Percentiles rank a stretch among this genome's conserved stretches.
These are phyloP conservation scores for Zootermopsis nevadensis DNA, from an alignment of 2,888 invertebrate genomes.

Conservation along the genomic window DNA sequence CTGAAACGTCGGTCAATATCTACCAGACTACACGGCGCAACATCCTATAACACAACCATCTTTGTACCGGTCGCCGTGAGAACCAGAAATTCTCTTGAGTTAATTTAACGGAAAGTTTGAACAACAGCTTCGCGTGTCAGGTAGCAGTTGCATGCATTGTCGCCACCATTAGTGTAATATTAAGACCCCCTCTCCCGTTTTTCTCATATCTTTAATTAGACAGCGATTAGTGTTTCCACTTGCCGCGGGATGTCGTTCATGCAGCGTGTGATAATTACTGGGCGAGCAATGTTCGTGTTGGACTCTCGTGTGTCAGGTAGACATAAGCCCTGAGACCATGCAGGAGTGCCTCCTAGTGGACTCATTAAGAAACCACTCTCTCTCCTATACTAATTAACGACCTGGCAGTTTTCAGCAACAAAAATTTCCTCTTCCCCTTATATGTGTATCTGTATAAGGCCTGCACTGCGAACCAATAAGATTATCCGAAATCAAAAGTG, in stretches of 20 bases:
- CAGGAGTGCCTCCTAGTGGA: constrained; percentile 7
- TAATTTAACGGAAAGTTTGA: background rate
- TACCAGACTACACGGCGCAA: too few species aligned
- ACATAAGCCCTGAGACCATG: background rate
- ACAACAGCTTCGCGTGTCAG: constrained; percentile 30
- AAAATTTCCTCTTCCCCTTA: background rate
- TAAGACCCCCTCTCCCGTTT: background rate
- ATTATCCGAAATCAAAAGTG: background rate
- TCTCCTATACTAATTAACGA: constrained; percentile 37
- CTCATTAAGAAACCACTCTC: constrained; percentile 33
- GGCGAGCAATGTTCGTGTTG: constrained; percentile 25
- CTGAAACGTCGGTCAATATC: background rate
- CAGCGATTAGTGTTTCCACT: constrained; percentile 39
- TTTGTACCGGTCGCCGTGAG: too few species aligned
- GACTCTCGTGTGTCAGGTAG: background rate
- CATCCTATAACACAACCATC: too few species aligned
- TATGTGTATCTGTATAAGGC: background rate
- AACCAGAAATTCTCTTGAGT: too few species aligned
- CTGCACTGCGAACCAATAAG: background rate
- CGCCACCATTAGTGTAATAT: constrained; percentile 36
- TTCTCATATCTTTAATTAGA: constrained; percentile 42
- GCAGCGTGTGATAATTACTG: constrained; percentile 30
- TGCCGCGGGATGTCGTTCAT: constrained; percentile 17
- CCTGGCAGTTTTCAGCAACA: constrained; percentile 16
- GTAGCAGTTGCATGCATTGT: constrained; percentile 13